Base-by-base conservation (phyloP, 1,140 invertebrate genomes). In the Diachasmimorpha longicaudata region DNA sequence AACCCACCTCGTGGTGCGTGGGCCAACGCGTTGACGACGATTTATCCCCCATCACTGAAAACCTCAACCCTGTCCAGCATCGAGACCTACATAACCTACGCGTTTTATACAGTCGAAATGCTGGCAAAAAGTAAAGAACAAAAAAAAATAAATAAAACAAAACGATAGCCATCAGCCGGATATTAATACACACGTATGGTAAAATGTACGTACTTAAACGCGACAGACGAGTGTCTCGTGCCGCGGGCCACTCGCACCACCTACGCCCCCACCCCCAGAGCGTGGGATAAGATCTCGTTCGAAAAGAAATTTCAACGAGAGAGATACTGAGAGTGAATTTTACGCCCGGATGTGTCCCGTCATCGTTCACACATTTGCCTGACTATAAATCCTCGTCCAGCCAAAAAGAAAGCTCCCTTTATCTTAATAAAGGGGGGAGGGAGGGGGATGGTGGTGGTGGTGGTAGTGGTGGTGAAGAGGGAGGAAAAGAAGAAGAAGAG, bases 271-370 rank as follows among this genome's bases (percentile, higher is more conserved):
- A 63, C 58, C 58, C 58, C 23, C 58, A 63, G 58, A 25, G 58
- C 58, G 58, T 63, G 58, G 58, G 58, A 63, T 63, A 63, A 63
- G 58, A 63, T 63, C 58, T 63, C 58, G 58, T 63, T 63, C 58
- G 58, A 63, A 63, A 63, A 63, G 23, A 63, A 25, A 63, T 25
- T 63, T 52, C 16, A 52, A 52, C n/a, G 5, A 31, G 19, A 31
- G 23, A 63, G 58, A 23, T 0, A 23, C 1, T 5, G 21, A 63
- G 21, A 63, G 52, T 31, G 23, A 63, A 63, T 63, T 63, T 63
- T 63, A 63, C 58, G 58, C 58, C 58, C 58, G 58, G 58, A 63
- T 63, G 58, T 63, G 58, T 63, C 58, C 58, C 58, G 58, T 63
- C 58, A 63, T 63, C 58, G 58, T 63, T 63, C 58, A 25, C 58